Conservation (phyloP, 2,113 vertebrate genomes). For the Eurypyga helias region DNA sequence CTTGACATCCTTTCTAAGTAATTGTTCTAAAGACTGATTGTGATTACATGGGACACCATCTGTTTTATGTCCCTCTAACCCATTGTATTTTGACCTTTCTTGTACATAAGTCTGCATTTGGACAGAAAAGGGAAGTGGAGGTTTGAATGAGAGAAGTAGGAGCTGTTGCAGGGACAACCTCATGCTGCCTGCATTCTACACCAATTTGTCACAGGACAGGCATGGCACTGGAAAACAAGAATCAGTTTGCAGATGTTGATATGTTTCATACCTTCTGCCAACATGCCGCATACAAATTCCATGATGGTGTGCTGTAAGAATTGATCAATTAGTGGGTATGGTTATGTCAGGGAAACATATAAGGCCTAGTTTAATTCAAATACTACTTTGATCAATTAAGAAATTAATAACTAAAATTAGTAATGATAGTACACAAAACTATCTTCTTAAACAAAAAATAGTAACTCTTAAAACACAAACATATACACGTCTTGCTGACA, state of each 20-base stretch:
- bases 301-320: not conserved
- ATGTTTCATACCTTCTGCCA: not conserved
- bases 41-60: not conserved
- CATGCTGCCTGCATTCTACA: not conserved
- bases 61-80: not conserved
- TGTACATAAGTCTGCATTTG: not conserved
- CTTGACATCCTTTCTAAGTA: not conserved
- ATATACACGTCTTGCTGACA: not conserved
- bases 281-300: not conserved
- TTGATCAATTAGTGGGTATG: not conserved
- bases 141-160: not conserved
- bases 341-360: not conserved
- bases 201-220: not conserved
- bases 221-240: not conserved
- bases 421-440: not conserved
- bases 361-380: not conserved
- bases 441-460: not conserved
- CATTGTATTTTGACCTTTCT: not conserved
- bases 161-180: not conserved
- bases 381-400: rapidly evolving
- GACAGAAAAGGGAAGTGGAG: not conserved
- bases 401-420: not conserved
- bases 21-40: not conserved
- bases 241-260: not conserved
- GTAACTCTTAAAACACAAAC: not conserved